Evolutionary conservation across 2,797 vertebrate species (phyloP).

Genomic region (Melanotaenia pygmaea): DNA sequence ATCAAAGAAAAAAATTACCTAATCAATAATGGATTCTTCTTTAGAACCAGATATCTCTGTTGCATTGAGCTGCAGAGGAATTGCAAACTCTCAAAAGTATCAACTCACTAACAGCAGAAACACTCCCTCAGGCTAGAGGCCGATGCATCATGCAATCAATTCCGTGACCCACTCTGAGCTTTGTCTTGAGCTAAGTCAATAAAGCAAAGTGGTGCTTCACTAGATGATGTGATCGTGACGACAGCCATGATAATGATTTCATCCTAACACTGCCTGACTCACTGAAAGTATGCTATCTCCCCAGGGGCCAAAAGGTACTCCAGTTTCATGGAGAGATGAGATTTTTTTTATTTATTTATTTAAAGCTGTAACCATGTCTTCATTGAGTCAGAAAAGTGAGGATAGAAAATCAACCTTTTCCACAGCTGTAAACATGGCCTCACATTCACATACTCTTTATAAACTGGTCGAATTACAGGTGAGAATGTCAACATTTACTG

Average conservation of each 20-base stretch:
- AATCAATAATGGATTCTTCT: conserved; percentile 17
- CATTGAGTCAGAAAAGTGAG: conserved; percentile 51
- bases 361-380: conserved; percentile 43
- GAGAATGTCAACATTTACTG: conserved; percentile 69
- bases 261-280: conserved; percentile 50
- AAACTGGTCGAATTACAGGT: conserved; percentile 69
- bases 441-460: conserved; percentile 74
- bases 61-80: conserved; percentile 28
- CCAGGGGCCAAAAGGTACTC: conserved; percentile 45
- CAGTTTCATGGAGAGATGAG: conserved; percentile 42
- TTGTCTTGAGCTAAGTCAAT: conserved; percentile 75
- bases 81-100: conserved; percentile 44
- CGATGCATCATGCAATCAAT: conserved; percentile 73
- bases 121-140: conserved; percentile 51
- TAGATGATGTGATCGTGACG: conserved; percentile 68
- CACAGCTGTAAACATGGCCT: conserved; percentile 71
- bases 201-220: conserved; percentile 72
- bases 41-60: conserved; percentile 13
- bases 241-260: conserved; percentile 68
- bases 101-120: conserved; percentile 45
- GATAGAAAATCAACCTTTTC: conserved; percentile 71
- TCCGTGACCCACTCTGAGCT: conserved; percentile 68
- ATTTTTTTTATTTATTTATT: neutral
- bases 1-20: neutral
- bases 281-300: conserved; percentile 43